Evolutionary conservation across 2,797 vertebrate genomes (phyloP), one percentile per base, ranked within the genome.

Genomic region (Momotus momota): DNA sequence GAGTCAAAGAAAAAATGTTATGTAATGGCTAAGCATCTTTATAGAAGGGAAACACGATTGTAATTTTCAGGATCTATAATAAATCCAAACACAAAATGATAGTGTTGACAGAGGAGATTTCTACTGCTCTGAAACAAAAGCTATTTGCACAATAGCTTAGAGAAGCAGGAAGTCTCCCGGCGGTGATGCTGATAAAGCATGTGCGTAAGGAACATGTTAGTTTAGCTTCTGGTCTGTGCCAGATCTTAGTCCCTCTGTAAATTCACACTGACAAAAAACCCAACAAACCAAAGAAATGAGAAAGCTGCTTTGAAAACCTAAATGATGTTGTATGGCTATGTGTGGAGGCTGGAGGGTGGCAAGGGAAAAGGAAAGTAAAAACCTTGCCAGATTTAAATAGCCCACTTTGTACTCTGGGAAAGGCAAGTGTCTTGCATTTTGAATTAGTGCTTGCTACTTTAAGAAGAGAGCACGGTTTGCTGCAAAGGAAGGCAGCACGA

Each of bases 31-130:
- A 3, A 8, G 49, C 22, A 10, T 69, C 71, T 52, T 78, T 71
- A 57, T 74, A 95, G 69, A 75, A 83, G 25, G 72, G 31, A 91
- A 94, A 87, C 27, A 45, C 31, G 22, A 58, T 84, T 45, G 73
- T 94, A 87, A 75, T 71, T 95, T 91, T 49, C 71, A 55, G 54
- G 40, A 29, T 40, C 38, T 49, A 26, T 81, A 58, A 72, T 71
- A 90, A 83, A 81, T 58, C 58, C 51, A 66, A 78, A 83, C 46
- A 75, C 6, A 25, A 46, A 86, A 93, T 61, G 58, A 77, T 86
- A 41, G 64, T 92, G 91, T 95, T 92, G 93, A 79, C 83, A 84
- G 15, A 95, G 75, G 71, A 86, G 77, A 88, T 85, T 93, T 58
- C 69, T 75, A 58, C 75, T 75, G 58, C 75, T 46, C 8, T 49